These are phyloP conservation scores for Drosophila lacicola DNA, from an alignment of 2,888 invertebrate species.

Conservation along the genomic window DNA sequence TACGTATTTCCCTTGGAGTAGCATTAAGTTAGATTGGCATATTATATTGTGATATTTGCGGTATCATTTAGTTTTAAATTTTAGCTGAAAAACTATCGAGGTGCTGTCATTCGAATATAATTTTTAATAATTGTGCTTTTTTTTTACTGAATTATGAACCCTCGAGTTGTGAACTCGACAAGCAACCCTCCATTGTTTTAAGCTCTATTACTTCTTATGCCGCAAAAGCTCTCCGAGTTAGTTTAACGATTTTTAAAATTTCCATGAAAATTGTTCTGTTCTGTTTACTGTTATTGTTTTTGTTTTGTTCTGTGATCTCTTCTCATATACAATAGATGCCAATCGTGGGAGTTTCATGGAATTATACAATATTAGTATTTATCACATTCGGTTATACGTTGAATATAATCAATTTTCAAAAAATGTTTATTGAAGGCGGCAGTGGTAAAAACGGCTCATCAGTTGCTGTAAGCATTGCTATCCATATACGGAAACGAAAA, in stretches of 20 bases:
- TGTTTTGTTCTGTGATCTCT: conserved; percentile 60
- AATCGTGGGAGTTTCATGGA: conserved; percentile 83
- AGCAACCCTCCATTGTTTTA: not conserved
- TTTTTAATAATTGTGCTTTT: not conserved
- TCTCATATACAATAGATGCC: conserved; percentile 83
- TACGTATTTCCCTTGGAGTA: conserved; percentile 42
- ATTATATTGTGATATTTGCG: not conserved
- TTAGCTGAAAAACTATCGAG: not conserved
- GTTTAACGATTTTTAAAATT: not conserved
- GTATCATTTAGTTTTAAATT: not conserved
- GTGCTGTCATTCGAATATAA: not conserved
- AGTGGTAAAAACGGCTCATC: conserved; percentile 98
- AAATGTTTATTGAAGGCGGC: conserved; percentile 92
- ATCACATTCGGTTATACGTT: conserved; percentile 83
- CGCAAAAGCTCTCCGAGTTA: not conserved
- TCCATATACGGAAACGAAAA: conserved; percentile 27
- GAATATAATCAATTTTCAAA: conserved; percentile 89
- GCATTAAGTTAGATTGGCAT: conserved; percentile 30
- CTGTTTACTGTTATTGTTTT: conserved; percentile 44
- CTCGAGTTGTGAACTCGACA: not conserved
- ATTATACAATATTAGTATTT: conserved; percentile 83
- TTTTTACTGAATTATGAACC: not conserved
- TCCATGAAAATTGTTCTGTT: conserved; percentile 17
- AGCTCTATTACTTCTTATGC: not conserved
- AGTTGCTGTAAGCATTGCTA: conserved; percentile 89